A percentile compares a stretch with the other conserved stretches of the same genome.
These are phyloP conservation scores for Brachionus sp. DNA, from an alignment of 1,140 invertebrate genomes.

Conservation along the genomic window DNA sequence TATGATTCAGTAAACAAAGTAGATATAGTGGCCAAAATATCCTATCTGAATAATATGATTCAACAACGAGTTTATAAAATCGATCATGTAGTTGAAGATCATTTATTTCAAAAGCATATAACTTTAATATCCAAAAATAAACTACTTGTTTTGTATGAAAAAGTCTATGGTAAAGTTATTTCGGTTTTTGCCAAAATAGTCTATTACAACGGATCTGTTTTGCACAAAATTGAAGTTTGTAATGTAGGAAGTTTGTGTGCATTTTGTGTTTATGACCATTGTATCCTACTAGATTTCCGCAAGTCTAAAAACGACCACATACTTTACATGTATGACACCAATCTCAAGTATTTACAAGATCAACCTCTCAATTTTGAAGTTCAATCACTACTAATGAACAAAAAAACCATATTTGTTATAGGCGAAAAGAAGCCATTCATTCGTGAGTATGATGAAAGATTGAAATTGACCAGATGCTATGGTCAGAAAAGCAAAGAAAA, in stretches of 20 bases:
- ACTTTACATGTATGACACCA: not conserved
- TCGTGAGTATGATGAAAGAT: not conserved
- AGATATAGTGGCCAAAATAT: conserved; percentile 6
- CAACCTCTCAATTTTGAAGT: not conserved
- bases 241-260: not conserved
- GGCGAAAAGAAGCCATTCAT: not conserved
- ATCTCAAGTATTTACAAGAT: not conserved
- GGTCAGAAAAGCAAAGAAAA: conserved; percentile 6
- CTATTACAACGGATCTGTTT: not conserved
- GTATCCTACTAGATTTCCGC: not conserved
- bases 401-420: not conserved
- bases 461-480: not conserved
- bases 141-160: not conserved
- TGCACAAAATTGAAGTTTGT: not conserved
- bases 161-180: conserved; percentile 18
- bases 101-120: not conserved
- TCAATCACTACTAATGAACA: not conserved
- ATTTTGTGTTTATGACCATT: not conserved
- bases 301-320: not conserved
- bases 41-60: not conserved
- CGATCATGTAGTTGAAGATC: not conserved
- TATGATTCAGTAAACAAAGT: not conserved
- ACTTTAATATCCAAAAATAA: conserved; percentile 22
- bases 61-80: not conserved
- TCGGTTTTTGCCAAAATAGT: conserved; percentile 16